Base-by-base conservation (phyloP, 2,888 invertebrate genomes). In the Augiades crinisus region DNA sequence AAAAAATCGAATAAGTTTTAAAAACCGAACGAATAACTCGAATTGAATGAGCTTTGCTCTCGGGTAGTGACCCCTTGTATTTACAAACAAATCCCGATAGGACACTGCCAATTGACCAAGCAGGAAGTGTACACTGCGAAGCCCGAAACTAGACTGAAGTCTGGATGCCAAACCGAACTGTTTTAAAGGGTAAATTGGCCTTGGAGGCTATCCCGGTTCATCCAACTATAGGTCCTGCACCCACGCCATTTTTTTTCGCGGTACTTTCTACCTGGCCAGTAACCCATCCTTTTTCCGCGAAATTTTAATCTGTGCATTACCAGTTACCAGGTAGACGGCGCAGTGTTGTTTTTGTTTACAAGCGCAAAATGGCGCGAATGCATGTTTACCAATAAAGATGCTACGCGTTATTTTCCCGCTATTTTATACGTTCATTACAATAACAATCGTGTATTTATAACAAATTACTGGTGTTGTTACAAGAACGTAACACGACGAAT, bases 141-240 rank as follows among this genome's bases (percentile, higher is more conserved):
- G 80, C 70, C 75, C 78, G 68, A 81, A 82, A 76, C 78, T 72
- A 79, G 75, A 88, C 87, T 88, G 87, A 86, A 79, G 79, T 77
- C 83, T 78, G 84, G 83, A 82, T 78, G 70, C 68, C 72, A 77
- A 70, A 67, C 62, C 79, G 65, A 70, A 76, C 78, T 72, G 74
- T 82, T 85, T 83, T 85, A 87, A 89, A 84, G 75, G 80, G 76
- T 78, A 68, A 70, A 71, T 70, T 70, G 83, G 80, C 85, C 85
- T 86, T 87, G 82, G 72, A 68, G 65, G 67, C 71, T 78, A 78
- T 81, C 76, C 79, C 75, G 77, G 70, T 78, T 73, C 70, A 65
- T 69, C 70, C 61, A 64, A 80, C 70, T 78, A 81, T 75, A 74
- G 72, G 17, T 74, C 67, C 69, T 57, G 59, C 67, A 72, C 70